A percentile compares a stretch with the other conserved stretches of the same genome.
Conservation (phyloP, 2,797 vertebrate species). For the Microctenopoma steveboyesi region DNA sequence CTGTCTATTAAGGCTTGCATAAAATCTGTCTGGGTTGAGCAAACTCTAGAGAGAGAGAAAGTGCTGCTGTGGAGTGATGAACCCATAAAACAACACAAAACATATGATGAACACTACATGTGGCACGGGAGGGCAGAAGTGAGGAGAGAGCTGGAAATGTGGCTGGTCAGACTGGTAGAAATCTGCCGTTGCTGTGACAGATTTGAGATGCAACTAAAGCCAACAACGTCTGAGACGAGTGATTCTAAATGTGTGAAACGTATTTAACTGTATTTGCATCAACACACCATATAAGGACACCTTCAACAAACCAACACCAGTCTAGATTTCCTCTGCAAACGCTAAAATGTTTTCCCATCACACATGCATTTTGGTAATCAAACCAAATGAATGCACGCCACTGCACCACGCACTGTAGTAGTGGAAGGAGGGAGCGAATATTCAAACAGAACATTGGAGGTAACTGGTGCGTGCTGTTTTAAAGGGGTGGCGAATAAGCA, state of each 20-base stretch:
- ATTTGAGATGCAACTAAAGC: conserved; percentile 14
- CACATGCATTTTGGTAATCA: conserved; percentile 26
- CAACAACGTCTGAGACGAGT: background rate
- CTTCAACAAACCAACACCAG: conserved; percentile 13
- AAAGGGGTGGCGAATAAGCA: conserved; percentile 61
- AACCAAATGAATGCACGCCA: conserved; percentile 21
- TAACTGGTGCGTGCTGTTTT: conserved; percentile 40
- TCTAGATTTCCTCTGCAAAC: conserved; percentile 1
- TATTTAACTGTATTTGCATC: background rate
- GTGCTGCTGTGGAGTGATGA: conserved; percentile 26
- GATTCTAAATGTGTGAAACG: conserved; percentile 17
- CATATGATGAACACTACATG: conserved; percentile 24
- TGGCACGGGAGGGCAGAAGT: conserved; percentile 25
- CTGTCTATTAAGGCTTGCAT: conserved; percentile 79
- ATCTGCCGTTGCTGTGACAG: conserved; percentile 3
- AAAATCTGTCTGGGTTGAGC: conserved; percentile 58
- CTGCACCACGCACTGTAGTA: conserved; percentile 17
- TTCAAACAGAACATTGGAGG: conserved; percentile 13
- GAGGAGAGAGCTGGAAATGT: conserved; percentile 17
- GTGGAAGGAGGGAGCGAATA: conserved; percentile 7
- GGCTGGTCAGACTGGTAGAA: background rate
- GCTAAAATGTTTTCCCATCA: background rate
- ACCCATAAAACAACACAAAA: conserved; percentile 13
- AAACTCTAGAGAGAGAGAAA: conserved; percentile 24
- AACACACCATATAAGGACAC: background rate